These are phyloP conservation scores for Malacoraja senta DNA, from an alignment of 2,797 vertebrate species.

Conservation along the genomic window DNA sequence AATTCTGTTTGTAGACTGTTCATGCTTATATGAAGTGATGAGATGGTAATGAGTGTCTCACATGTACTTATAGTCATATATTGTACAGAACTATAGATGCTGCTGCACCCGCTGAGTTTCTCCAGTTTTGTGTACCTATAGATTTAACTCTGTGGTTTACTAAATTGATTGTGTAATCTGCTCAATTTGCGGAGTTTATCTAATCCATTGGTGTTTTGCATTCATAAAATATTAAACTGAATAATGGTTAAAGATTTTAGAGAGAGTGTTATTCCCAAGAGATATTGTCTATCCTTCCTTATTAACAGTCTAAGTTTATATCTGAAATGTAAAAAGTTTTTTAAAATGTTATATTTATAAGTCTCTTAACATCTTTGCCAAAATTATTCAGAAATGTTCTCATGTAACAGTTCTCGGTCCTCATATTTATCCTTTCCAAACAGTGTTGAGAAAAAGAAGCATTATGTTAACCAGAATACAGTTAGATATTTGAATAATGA, in stretches of 20 bases:
- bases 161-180: background rate
- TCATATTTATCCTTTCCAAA: background rate
- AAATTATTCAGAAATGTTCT: background rate
- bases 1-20: background rate
- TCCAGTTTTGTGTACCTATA: no score
- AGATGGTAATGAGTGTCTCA: background rate
- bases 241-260: background rate
- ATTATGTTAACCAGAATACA: background rate
- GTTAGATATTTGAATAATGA: slow-evolving; percentile 7
- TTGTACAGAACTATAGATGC: background rate
- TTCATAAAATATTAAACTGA: background rate
- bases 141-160: no score
- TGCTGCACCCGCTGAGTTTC: no score
- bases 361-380: background rate
- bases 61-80: background rate
- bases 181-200: background rate
- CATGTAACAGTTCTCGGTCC: background rate
- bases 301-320: slow-evolving; percentile 8
- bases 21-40: background rate
- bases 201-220: background rate
- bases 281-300: background rate
- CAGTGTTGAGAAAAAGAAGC: background rate
- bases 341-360: background rate
- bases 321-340: background rate
- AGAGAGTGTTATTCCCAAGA: background rate